Evolutionary conservation across 2,888 invertebrate genomes (phyloP), one percentile per base, ranked within the genome.

Genomic region (Priocnemis perturbator): DNA sequence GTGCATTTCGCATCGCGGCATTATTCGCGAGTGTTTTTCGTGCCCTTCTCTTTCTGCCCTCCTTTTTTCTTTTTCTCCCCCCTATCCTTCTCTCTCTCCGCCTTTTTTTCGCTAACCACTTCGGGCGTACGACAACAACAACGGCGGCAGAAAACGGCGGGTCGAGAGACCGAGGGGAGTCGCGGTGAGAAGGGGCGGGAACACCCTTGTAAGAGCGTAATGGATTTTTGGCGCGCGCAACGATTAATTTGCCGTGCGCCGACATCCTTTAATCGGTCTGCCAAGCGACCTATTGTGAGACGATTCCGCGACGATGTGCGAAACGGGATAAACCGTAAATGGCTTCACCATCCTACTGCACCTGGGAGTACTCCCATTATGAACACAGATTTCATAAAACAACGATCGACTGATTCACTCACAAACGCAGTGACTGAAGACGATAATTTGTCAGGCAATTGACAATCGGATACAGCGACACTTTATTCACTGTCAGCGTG

Each of bases 1-100:
- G 71, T 74, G 76, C 71, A 76, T 79, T 76, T 79, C 73, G 76
- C 79, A 74, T 79, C 73, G 77, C 67, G 71, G 71, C 76, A 78
- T 79, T 78, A 79, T 77, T 76, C 78, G 78, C 64, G 76, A 76
- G 74, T 73, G 68, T 78, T 78, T 79, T 68, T 61, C 76, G 56
- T 60, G 45, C 52, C 44, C 69, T 56, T 59, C 64, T 60, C 44
- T 55, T 21, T 55, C 50, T 23, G 17, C 67, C 56, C 59, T 20
- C 55, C 15, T 65, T 44, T 47, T n/a, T 17, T 23, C 55, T 26
- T 20, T 60, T 58, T 26, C 47, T 45, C 20, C n/a, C n/a, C n/a
- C n/a, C n/a, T n/a, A n/a, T n/a, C n/a, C n/a, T n/a, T n/a, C n/a
- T n/a, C n/a, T n/a, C n/a, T n/a, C n/a, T n/a, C n/a, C 58, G 2